Conservation (phyloP, 1,140 invertebrate genomes). For the Platorchestia sp. region DNA sequence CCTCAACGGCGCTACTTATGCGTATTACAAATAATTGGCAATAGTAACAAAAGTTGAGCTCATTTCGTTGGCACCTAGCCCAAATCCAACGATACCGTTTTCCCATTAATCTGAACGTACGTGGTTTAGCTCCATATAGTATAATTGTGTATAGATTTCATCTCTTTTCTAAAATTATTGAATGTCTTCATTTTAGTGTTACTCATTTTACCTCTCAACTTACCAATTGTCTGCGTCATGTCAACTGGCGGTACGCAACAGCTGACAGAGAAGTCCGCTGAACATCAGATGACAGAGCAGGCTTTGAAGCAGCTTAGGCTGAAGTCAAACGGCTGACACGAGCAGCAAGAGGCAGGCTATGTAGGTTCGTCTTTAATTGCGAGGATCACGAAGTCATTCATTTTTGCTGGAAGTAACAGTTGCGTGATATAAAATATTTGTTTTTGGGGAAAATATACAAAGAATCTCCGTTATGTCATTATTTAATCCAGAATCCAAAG, state of each 20-base stretch:
- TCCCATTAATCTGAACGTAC: too few species aligned
- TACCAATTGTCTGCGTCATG: too few species aligned
- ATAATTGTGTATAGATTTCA: too few species aligned
- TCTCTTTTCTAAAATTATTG: too few species aligned
- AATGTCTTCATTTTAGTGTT: too few species aligned
- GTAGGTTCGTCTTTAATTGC: not conserved
- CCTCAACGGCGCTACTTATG: too few species aligned
- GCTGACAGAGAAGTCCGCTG: conserved; percentile 39
- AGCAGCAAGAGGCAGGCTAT: not conserved
- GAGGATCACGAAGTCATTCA: not conserved
- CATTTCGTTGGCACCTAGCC: too few species aligned
- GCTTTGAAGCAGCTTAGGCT: not conserved
- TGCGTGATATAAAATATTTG: not conserved
- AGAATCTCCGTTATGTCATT: not conserved
- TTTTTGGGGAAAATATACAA: not conserved
- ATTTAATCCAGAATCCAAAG: not conserved
- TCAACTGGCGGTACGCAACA: not conserved
- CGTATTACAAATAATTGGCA: too few species aligned
- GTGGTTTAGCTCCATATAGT: too few species aligned
- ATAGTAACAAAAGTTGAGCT: too few species aligned
- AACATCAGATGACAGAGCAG: conserved; percentile 19
- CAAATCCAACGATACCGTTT: too few species aligned
- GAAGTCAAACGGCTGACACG: not conserved
- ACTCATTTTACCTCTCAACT: too few species aligned
- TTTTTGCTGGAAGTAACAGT: not conserved